Conservation (phyloP, 2,888 invertebrate genomes). For the Brachycybe producta region DNA sequence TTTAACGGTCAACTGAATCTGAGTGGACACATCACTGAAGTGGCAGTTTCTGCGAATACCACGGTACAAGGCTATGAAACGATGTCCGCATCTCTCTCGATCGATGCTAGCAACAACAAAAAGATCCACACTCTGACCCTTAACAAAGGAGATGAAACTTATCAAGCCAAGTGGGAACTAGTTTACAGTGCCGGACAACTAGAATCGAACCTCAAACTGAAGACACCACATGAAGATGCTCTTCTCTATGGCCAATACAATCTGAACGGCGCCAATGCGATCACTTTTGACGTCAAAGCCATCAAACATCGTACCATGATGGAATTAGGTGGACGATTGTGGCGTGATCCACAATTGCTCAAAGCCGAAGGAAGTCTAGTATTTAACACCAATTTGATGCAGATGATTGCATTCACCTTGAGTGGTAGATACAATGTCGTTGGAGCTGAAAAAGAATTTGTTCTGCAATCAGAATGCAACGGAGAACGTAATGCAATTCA, state of each 20-base stretch:
- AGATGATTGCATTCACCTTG: conserved; percentile 3
- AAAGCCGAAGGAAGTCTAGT: conserved; percentile 2
- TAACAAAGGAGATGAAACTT: conserved; percentile 10
- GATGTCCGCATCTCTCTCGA: conserved; percentile 7
- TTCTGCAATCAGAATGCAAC: conserved; percentile 5
- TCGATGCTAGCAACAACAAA: conserved; percentile 8
- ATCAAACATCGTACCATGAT: conserved; percentile 18
- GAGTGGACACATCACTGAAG: background rate
- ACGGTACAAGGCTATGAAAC: conserved; percentile 16
- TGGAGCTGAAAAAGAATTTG: background rate
- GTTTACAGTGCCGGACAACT: conserved; percentile 5
- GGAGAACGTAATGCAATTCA: background rate
- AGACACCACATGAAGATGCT: conserved; percentile 17
- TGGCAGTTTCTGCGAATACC: conserved; percentile 10
- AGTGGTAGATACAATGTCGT: conserved; percentile 2
- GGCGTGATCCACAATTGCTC: background rate
- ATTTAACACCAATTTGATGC: conserved; percentile 11
- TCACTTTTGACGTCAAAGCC: conserved; percentile 18
- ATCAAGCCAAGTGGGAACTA: conserved; percentile 16
- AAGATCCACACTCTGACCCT: conserved; percentile 10
- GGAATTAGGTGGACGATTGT: conserved; percentile 8
- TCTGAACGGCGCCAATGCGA: conserved; percentile 14
- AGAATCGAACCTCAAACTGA: conserved; percentile 16
- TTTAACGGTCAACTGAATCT: background rate
- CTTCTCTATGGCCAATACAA: conserved; percentile 18